Conservation (phyloP, 2,113 vertebrate species). For the Dasyprocta punctata region DNA sequence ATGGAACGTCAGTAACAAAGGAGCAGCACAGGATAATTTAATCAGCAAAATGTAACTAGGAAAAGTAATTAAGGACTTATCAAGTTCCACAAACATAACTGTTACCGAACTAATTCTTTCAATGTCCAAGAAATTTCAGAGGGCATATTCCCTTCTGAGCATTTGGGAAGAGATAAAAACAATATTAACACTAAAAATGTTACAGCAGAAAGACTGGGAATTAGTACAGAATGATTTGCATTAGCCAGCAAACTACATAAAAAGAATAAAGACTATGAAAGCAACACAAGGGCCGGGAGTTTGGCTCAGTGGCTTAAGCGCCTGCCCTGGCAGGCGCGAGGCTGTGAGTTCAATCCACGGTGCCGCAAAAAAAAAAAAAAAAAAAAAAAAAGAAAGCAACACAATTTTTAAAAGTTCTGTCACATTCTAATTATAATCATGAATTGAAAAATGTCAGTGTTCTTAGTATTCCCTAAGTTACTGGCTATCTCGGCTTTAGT, state of each 20-base stretch:
- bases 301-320: too few species aligned
- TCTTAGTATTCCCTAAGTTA: conserved; percentile 47
- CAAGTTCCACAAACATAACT: background rate
- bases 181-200: conserved; percentile 14
- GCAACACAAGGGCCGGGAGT: too few species aligned
- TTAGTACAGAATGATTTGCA: background rate
- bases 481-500: conserved; percentile 56
- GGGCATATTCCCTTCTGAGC: background rate
- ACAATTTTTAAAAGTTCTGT: conserved; percentile 13
- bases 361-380: too few species aligned
- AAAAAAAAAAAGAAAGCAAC: too few species aligned
- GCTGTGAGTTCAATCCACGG: too few species aligned
- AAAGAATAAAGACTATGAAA: conserved; percentile 61
- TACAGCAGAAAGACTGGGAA: conserved; percentile 33
- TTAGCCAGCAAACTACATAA: conserved; percentile 52
- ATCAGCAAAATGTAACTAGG: background rate
- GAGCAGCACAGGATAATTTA: background rate
- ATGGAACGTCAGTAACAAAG: background rate
- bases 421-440: conserved; percentile 68
- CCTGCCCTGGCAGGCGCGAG: too few species aligned
- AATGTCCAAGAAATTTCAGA: background rate
- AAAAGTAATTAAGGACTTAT: background rate
- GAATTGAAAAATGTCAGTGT: conserved; percentile 59
- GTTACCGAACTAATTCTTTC: background rate
- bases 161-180: conserved; percentile 16